Percentiles rank a stretch among this genome's conserved stretches.
These are phyloP conservation scores for Phocoena sinus DNA, from an alignment of 2,113 vertebrate species.

Conservation along the genomic window DNA sequence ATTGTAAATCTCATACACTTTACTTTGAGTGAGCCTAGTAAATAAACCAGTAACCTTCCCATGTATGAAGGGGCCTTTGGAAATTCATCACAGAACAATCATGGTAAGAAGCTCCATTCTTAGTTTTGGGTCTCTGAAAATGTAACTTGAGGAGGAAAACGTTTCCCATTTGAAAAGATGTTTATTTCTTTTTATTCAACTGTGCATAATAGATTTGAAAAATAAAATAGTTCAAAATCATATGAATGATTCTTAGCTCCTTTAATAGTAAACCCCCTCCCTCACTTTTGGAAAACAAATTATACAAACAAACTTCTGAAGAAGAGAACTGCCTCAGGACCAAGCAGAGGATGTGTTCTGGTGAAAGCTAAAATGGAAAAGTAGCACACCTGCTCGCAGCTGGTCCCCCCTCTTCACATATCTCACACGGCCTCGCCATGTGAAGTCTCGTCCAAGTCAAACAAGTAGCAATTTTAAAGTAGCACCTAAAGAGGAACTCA, in stretches of 20 bases:
- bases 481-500: constrained; percentile 80
- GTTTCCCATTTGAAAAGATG: constrained; percentile 34
- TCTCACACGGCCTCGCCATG: constrained; percentile 75
- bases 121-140: background rate
- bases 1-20: background rate
- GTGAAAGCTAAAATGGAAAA: constrained; percentile 61
- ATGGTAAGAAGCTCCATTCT: background rate
- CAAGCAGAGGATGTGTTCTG: constrained; percentile 66
- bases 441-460: constrained; percentile 87
- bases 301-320: constrained; percentile 69
- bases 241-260: constrained; percentile 50
- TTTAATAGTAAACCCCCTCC: constrained; percentile 47
- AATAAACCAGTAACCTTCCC: background rate
- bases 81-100: background rate
- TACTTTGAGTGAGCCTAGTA: background rate
- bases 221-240: constrained; percentile 64
- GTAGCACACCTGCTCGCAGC: constrained; percentile 80
- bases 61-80: background rate
- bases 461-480: constrained; percentile 82
- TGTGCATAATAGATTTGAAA: constrained; percentile 40
- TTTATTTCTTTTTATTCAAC: constrained; percentile 46
- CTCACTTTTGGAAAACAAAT: constrained; percentile 69
- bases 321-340: constrained; percentile 58
- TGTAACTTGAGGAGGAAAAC: background rate
- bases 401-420: constrained; percentile 57